phyloP scores from a whole-genome alignment of 2,797 vertebrate species.

The Cirrhinus mrigala region DNA sequence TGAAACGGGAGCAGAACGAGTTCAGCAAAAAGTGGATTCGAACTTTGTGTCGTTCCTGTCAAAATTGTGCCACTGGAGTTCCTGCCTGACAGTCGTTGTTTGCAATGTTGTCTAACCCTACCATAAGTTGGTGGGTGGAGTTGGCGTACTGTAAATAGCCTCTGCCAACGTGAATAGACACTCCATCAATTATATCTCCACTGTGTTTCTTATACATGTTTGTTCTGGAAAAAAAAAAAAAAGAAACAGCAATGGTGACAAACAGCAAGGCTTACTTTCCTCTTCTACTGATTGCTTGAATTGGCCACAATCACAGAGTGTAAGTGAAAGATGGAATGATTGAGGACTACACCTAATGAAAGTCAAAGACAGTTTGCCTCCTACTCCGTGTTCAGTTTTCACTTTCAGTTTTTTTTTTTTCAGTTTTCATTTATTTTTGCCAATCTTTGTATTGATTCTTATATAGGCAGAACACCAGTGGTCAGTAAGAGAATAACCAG shows the following conservation, averaged over 20 bases:
- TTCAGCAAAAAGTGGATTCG: no score
- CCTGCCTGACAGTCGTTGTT: no score
- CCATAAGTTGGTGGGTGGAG: no score
- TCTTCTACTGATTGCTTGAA: slow-evolving; percentile 48
- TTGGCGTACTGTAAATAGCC: no score
- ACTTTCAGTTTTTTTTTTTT: neutral
- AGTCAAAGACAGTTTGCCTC: neutral
- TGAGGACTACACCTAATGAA: slow-evolving; percentile 29
- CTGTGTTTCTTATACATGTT: neutral
- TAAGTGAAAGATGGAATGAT: slow-evolving; percentile 39
- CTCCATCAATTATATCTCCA: neutral
- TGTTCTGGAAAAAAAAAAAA: neutral
- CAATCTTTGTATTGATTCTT: neutral
- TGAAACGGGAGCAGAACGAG: no score
- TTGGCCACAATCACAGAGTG: slow-evolving; percentile 44
- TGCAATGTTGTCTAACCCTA: no score
- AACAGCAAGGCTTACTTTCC: slow-evolving; percentile 18
- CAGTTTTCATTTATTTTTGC: neutral
- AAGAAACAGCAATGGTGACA: neutral
- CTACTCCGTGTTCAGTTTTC: neutral
- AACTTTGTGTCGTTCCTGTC: no score
- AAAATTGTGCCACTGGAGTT: no score
- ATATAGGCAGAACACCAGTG: neutral
- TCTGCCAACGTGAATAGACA: no score
- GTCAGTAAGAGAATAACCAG: neutral